Evolutionary conservation across 1,140 invertebrate species (phyloP).

Genomic region (Protaetia brevitarsis): DNA sequence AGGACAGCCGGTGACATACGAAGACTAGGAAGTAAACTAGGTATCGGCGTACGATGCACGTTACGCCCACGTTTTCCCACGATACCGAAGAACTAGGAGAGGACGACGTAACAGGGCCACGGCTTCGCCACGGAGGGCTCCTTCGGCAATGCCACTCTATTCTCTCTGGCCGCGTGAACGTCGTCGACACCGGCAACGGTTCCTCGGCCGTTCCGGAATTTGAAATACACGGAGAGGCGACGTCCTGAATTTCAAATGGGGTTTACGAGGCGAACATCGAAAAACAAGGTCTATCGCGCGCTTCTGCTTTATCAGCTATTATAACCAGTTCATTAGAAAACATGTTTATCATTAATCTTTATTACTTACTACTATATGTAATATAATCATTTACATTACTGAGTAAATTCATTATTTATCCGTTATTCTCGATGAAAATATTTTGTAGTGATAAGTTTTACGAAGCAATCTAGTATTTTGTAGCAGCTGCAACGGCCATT

Average conservation of each 20-base stretch:
- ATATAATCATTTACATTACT: no score
- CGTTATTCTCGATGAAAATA: no score
- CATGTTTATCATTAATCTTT: no score
- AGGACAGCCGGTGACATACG: slow-evolving; percentile 19
- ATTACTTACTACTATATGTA: no score
- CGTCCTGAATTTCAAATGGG: slow-evolving; percentile 3
- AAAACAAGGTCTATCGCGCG: no score
- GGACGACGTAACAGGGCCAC: background rate
- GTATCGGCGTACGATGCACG: background rate
- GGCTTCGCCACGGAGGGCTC: background rate
- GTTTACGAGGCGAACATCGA: no score
- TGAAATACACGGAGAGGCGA: background rate
- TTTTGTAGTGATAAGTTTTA: no score
- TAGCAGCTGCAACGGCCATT: no score
- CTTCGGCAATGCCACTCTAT: background rate
- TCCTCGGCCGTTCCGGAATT: slow-evolving; percentile 14
- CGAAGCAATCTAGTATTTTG: no score
- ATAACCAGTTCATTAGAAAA: no score
- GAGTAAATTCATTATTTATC: no score
- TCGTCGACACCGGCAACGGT: slow-evolving; percentile 17
- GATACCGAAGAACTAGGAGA: slow-evolving; percentile 3
- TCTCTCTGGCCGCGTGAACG: background rate
- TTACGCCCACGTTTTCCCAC: slow-evolving; percentile 21
- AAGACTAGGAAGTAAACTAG: slow-evolving; percentile 11
- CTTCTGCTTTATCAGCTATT: no score